These are phyloP conservation scores for Psilopsiagon aurifrons DNA, from an alignment of 2,113 vertebrate genomes.

Conservation along the genomic window DNA sequence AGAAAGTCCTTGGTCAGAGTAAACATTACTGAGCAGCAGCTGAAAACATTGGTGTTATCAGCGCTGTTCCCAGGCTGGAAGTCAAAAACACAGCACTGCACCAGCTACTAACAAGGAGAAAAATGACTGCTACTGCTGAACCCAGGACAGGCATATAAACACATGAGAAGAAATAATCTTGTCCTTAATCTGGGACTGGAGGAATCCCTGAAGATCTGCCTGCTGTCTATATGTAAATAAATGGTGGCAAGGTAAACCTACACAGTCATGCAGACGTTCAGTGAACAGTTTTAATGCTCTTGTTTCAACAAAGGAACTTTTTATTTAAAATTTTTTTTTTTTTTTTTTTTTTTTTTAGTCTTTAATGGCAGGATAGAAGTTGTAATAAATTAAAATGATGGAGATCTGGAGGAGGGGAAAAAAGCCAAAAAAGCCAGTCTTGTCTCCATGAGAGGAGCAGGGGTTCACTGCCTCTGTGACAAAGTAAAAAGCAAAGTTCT, in stretches of 20 bases:
- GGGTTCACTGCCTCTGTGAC: background rate
- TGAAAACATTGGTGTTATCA: no score
- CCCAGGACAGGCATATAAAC: background rate
- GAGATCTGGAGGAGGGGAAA: background rate
- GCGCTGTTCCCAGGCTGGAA: no score
- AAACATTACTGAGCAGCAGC: no score
- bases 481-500: background rate
- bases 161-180: background rate
- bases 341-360: background rate
- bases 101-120: no score
- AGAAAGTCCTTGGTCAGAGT: no score
- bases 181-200: background rate
- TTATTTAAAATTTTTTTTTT: background rate
- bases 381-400: background rate
- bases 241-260: constrained; percentile 26
- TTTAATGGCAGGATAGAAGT: constrained; percentile 9
- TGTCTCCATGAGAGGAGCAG: rapidly evolving
- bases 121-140: no score
- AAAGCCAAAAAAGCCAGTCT: background rate
- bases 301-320: constrained; percentile 19
- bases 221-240: background rate
- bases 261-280: constrained; percentile 42
- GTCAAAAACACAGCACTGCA: no score
- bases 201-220: constrained; percentile 8
- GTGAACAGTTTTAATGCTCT: constrained; percentile 45